Evolutionary conservation across 2,113 vertebrate genomes (phyloP).

Genomic region (Amazona vittata): DNA sequence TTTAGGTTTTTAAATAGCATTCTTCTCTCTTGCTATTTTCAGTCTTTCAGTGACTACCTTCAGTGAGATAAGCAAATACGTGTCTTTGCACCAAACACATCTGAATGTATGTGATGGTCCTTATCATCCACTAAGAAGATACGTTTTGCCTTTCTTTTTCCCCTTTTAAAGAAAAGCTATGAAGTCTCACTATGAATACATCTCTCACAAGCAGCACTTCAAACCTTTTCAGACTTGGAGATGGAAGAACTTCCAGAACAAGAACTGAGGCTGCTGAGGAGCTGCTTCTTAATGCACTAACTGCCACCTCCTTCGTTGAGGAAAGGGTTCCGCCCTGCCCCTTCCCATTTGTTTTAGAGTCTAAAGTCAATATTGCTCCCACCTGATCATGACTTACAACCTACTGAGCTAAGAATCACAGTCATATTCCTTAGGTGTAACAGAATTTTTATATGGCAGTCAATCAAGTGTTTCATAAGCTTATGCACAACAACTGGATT

Average conservation of each 20-base stretch:
- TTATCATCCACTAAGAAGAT: neutral
- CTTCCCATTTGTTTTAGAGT: neutral
- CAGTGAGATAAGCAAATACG: neutral
- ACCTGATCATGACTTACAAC: neutral
- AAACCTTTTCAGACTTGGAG: neutral
- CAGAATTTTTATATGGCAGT: neutral
- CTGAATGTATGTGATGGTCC: neutral
- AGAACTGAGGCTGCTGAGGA: neutral
- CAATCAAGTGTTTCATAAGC: neutral
- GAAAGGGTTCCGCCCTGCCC: accelerated
- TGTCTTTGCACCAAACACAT: neutral
- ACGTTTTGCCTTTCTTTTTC: neutral
- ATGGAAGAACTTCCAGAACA: neutral
- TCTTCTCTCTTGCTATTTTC: neutral
- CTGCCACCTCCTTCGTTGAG: neutral
- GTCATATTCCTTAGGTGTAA: neutral
- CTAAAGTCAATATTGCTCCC: neutral
- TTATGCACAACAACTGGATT: neutral
- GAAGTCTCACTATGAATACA: accelerated
- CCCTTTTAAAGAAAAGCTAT: neutral
- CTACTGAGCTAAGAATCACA: neutral
- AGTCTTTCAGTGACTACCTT: neutral
- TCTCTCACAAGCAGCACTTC: neutral
- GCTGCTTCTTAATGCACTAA: neutral
- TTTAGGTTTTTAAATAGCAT: neutral